Percentiles rank a stretch among this genome's conserved stretches.
Evolutionary conservation across 2,888 invertebrate species (phyloP).

Genomic region (Ectemnius continuus): DNA sequence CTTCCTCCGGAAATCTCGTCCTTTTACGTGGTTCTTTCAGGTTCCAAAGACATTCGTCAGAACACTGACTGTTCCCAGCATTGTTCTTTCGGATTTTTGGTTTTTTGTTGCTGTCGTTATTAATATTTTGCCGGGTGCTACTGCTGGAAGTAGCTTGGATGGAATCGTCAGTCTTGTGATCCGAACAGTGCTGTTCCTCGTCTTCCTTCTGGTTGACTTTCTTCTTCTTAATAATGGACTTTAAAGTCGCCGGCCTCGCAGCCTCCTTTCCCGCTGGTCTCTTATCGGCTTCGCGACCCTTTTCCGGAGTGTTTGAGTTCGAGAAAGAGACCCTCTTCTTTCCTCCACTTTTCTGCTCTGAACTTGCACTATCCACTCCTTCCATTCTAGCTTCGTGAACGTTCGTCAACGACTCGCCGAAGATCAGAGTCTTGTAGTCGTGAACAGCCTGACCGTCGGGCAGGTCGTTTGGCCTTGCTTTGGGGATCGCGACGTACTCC

Average conservation of each 20-base stretch:
- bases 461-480: constrained; percentile 38
- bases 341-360: background rate
- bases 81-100: background rate
- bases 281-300: constrained; percentile 15
- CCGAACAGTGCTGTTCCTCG: constrained; percentile 4
- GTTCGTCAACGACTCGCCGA: constrained; percentile 45
- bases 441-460: constrained; percentile 24
- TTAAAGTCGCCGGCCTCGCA: constrained; percentile 29
- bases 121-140: constrained; percentile 1
- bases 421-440: constrained; percentile 61
- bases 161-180: constrained; percentile 33
- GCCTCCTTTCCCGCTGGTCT: background rate
- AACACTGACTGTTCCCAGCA: constrained; percentile 4
- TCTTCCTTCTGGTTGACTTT: constrained; percentile 2
- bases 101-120: background rate
- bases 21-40: background rate
- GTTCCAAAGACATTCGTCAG: background rate
- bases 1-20: constrained; percentile 9
- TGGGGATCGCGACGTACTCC: constrained; percentile 58
- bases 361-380: background rate
- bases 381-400: constrained; percentile 14
- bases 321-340: constrained; percentile 64
- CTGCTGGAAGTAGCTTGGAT: constrained; percentile 16
- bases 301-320: constrained; percentile 16
- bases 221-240: constrained; percentile 63